Conservation (phyloP, 2,888 invertebrate genomes). For the Ceraclea dissimilis region DNA sequence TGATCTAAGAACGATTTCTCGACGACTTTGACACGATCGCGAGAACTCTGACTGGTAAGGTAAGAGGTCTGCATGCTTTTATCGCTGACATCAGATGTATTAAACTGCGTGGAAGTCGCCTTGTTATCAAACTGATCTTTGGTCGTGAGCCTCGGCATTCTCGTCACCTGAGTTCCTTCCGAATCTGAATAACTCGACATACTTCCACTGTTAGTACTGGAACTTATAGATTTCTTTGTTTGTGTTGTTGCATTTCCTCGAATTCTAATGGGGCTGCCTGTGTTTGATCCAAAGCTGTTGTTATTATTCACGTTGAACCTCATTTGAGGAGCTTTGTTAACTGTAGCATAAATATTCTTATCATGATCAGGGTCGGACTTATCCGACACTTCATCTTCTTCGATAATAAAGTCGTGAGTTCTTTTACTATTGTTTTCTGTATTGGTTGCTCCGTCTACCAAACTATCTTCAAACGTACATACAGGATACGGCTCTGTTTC, state of each 20-base stretch:
- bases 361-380: slow-evolving; percentile 41
- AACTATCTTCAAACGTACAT: slow-evolving; percentile 35
- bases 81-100: slow-evolving; percentile 52
- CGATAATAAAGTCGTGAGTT: slow-evolving; percentile 46
- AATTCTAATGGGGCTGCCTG: slow-evolving; percentile 32
- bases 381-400: slow-evolving; percentile 45
- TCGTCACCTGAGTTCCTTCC: slow-evolving; percentile 47
- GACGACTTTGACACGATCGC: slow-evolving; percentile 51
- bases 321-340: slow-evolving; percentile 42
- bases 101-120: slow-evolving; percentile 45
- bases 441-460: slow-evolving; percentile 41
- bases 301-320: slow-evolving; percentile 45
- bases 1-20: slow-evolving; percentile 65
- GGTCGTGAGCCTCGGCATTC: slow-evolving; percentile 39
- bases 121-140: slow-evolving; percentile 41
- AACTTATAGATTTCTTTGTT: slow-evolving; percentile 41
- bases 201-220: slow-evolving; percentile 47
- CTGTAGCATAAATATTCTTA: slow-evolving; percentile 43
- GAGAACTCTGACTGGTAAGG: slow-evolving; percentile 38
- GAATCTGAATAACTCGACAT: slow-evolving; percentile 50
- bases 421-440: slow-evolving; percentile 28
- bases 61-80: slow-evolving; percentile 69
- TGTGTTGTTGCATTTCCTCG: slow-evolving; percentile 24
- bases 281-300: slow-evolving; percentile 42
- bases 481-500: slow-evolving; percentile 26